Evolutionary conservation across 2,888 invertebrate species (phyloP), one percentile per base, ranked within the genome.

Genomic region (Tipula vernalis): DNA sequence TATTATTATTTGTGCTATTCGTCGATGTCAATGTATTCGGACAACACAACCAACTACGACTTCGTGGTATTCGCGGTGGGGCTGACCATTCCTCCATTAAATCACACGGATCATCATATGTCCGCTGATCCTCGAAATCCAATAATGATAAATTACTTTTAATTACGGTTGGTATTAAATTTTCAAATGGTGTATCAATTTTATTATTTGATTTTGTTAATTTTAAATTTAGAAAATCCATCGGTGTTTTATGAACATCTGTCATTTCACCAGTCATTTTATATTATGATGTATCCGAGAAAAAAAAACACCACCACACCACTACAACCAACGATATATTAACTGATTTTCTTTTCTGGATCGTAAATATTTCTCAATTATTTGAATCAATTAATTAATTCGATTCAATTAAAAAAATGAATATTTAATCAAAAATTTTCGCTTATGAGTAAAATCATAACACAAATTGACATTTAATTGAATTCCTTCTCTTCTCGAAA

Each of bases 31-130:
- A 42, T n/a, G 86, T 71, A 87, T 91, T 91, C 87, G 93, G 93
- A 91, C 94, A 94, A 88, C 94, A 92, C 88, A 94, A 92, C 92
- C 94, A 94, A 89, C 94, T 94, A 87, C 94, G 90, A 89, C 93
- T 94, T 88, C 94, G 91, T 86, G 94, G 91, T 0, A 94, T 92
- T 0, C 90, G 89, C n/a, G 88, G 87, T 86, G 87, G 86, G 15
- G 87, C 84, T 44, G 87, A 51, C 71, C 86, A 86, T 86, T 86
- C 86, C 57, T 86, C 86, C 86, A 86, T 86, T 57, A 86, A 86
- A 51, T 86, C 86, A 86, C 86, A 86, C 18, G 86, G 86, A 51
- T 86, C 86, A 86, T 86, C 86, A 39, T 86, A 86, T 15, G 86
- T 86, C 36, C 86, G 86, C 57, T 86, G 86, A 51, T 86, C 86